Conservation (phyloP, 2,888 invertebrate species). For the Cephonodes hylas region DNA sequence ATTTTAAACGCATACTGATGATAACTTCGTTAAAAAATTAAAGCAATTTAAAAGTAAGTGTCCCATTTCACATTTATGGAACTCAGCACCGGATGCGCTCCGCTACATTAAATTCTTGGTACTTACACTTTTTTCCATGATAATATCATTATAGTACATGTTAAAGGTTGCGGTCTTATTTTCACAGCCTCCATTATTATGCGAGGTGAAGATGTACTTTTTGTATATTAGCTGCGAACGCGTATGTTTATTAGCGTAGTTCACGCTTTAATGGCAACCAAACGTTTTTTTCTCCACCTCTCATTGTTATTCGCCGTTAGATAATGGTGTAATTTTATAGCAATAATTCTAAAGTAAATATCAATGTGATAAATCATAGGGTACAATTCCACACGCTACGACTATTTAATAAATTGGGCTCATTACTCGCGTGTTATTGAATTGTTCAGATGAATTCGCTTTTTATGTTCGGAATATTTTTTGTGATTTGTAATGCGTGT, state of each 20-base stretch:
- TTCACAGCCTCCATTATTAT: conserved; percentile 64
- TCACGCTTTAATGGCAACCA: conserved; percentile 57
- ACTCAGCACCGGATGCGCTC: conserved; percentile 47
- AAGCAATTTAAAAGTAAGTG: neutral
- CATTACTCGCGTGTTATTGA: conserved; percentile 5
- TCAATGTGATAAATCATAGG: conserved; percentile 35
- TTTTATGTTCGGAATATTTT: neutral
- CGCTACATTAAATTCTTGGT: conserved; percentile 42
- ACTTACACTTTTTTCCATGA: conserved; percentile 38
- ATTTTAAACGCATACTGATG: too few species aligned
- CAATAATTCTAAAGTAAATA: conserved; percentile 35
- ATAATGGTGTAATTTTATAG: conserved; percentile 46
- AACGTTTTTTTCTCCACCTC: conserved; percentile 56
- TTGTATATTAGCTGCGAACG: conserved; percentile 32
- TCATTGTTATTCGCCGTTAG: conserved; percentile 45
- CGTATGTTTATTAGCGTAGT: conserved; percentile 54
- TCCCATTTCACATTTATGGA: neutral
- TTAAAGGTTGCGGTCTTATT: conserved; percentile 63
- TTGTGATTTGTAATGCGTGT: neutral
- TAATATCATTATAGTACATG: conserved; percentile 58
- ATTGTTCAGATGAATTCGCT: conserved; percentile 5
- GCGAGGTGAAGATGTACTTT: conserved; percentile 49
- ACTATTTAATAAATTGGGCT: conserved; percentile 4
- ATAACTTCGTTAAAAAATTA: neutral
- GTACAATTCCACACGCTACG: conserved; percentile 9